Percentiles rank a stretch among this genome's conserved stretches.
phyloP scores from a whole-genome alignment of 2,888 invertebrate species.

The Toxonevra muliebris region DNA sequence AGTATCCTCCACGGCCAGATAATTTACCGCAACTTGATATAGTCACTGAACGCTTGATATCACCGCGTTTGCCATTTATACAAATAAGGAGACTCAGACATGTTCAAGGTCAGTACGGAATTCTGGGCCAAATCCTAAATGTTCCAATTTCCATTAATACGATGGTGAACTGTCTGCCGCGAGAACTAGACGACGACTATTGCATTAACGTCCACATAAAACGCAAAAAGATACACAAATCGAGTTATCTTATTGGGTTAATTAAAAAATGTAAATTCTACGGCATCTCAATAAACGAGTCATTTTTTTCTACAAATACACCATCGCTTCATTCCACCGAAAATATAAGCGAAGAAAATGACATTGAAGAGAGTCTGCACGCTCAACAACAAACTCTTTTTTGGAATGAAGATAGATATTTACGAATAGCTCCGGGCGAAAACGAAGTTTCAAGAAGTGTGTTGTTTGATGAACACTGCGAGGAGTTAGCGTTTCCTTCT shows the following conservation, averaged over 20 bases:
- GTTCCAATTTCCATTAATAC: slow-evolving; percentile 55
- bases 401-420: slow-evolving; percentile 39
- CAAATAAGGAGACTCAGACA: slow-evolving; percentile 35
- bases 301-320: no score
- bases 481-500: slow-evolving; percentile 46
- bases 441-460: slow-evolving; percentile 47
- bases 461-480: slow-evolving; percentile 58
- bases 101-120: slow-evolving; percentile 48
- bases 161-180: slow-evolving; percentile 45
- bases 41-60: slow-evolving; percentile 28
- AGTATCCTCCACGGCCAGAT: slow-evolving; percentile 34
- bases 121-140: slow-evolving; percentile 60
- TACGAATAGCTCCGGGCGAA: slow-evolving; percentile 52
- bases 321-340: not conserved
- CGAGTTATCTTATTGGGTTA: not conserved
- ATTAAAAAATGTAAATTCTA: not conserved
- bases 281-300: not conserved
- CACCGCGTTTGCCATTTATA: slow-evolving; percentile 33
- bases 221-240: not conserved
- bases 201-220: not conserved
- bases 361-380: slow-evolving; percentile 4
- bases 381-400: slow-evolving; percentile 47
- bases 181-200: not conserved
- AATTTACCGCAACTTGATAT: slow-evolving; percentile 25
- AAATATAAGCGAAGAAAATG: not conserved